Percentiles rank a stretch among this genome's conserved stretches.
Conservation (phyloP, 2,113 vertebrate species). For the Alouatta palliata region DNA sequence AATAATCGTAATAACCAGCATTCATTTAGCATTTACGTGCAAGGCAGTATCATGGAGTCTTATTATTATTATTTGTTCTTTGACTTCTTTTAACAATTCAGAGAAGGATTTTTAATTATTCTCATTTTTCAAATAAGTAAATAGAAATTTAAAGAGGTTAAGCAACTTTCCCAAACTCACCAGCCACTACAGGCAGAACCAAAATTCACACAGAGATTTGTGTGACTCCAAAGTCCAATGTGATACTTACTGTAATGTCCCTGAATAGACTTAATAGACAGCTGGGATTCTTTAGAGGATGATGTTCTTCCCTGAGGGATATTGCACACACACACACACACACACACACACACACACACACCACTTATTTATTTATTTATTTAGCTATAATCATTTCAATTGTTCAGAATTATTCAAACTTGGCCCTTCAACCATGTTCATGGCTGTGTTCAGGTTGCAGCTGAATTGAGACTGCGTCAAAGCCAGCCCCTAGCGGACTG, state of each 20-base stretch:
- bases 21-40: background rate
- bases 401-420: background rate
- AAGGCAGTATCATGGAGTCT: background rate
- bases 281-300: background rate
- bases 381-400: background rate
- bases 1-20: background rate
- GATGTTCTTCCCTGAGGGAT: background rate
- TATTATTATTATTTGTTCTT: background rate
- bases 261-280: background rate
- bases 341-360: background rate
- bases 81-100: background rate
- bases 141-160: background rate
- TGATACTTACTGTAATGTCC: background rate
- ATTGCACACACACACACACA: background rate
- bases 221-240: background rate
- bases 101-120: background rate
- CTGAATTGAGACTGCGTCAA: background rate
- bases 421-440: background rate
- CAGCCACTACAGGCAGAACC: background rate
- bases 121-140: constrained; percentile 5
- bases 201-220: background rate
- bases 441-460: background rate
- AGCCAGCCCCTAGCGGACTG: background rate
- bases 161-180: background rate
- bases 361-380: background rate